Conservation (phyloP, 2,113 vertebrate genomes). For the Cynoglossus semilaevis region DNA sequence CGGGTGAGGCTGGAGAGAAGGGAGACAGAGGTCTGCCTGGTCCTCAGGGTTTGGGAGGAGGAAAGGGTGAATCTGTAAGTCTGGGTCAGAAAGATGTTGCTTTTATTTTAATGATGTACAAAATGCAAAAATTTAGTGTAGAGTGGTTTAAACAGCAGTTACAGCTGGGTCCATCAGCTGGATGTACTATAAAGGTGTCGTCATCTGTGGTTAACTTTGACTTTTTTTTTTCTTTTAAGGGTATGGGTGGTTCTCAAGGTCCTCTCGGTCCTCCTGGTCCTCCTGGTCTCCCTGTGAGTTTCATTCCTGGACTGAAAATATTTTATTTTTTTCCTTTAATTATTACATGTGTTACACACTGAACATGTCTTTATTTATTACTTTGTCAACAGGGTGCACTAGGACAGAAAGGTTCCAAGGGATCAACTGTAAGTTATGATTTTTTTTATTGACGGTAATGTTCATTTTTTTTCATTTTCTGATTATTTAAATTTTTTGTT, state of each 20-base stretch:
- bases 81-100: background rate
- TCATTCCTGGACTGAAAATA: background rate
- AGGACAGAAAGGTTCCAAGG: slow-evolving; percentile 95
- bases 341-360: background rate
- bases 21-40: slow-evolving; percentile 95
- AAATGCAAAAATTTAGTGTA: too few species aligned
- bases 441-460: slow-evolving; percentile 4
- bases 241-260: slow-evolving; percentile 81
- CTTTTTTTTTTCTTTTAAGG: slow-evolving; percentile 70
- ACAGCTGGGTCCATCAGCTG: too few species aligned
- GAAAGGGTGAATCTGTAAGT: slow-evolving; percentile 90
- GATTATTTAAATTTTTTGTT: background rate
- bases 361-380: background rate
- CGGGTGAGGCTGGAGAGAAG: slow-evolving; percentile 95
- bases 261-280: slow-evolving; percentile 93
- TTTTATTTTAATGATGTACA: background rate
- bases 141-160: background rate
- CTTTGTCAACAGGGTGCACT: slow-evolving; percentile 81
- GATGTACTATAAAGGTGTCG: too few species aligned
- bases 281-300: slow-evolving; percentile 92
- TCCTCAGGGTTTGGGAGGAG: slow-evolving; percentile 83
- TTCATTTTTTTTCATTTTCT: background rate
- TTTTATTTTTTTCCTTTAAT: background rate
- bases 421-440: slow-evolving; percentile 83
- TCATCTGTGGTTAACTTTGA: slow-evolving; percentile 3